These are phyloP conservation scores for Digitonthophagus gazella DNA, from an alignment of 2,888 invertebrate species.

Conservation along the genomic window DNA sequence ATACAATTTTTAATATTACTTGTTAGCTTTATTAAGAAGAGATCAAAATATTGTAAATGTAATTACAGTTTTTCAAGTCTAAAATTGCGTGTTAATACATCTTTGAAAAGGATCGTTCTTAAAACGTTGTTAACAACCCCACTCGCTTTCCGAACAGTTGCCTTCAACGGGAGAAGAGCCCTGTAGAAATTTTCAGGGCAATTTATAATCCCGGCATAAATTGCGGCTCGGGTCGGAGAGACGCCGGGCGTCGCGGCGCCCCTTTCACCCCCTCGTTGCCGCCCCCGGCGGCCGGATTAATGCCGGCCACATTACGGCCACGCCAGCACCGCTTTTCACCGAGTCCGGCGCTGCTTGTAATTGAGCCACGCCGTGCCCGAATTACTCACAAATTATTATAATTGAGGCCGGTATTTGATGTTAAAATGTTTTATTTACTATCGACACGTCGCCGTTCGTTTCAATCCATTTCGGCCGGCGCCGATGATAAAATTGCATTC, in stretches of 20 bases:
- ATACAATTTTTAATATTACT: no score
- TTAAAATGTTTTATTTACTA: conserved; percentile 28
- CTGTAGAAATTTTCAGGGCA: not conserved
- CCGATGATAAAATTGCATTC: conserved; percentile 12
- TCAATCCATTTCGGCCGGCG: not conserved
- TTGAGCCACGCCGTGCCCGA: conserved; percentile 30
- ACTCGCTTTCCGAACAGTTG: not conserved
- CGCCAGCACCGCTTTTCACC: not conserved
- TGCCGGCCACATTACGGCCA: not conserved
- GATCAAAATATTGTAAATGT: no score
- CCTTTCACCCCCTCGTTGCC: not conserved
- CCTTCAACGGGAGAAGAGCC: not conserved
- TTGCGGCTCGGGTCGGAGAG: not conserved
- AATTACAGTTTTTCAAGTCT: no score
- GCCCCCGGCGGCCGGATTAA: not conserved
- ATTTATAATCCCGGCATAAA: not conserved
- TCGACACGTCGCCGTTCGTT: conserved; percentile 20
- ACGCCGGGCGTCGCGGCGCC: not conserved
- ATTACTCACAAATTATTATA: conserved; percentile 34
- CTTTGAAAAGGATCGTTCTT: not conserved
- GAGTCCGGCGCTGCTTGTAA: not conserved
- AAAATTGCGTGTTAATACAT: not conserved
- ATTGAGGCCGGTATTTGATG: conserved; percentile 26
- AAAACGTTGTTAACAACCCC: not conserved
- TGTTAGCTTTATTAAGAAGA: no score